Base-by-base conservation (phyloP, 2,113 vertebrate genomes). In the Polypterus senegalus region DNA sequence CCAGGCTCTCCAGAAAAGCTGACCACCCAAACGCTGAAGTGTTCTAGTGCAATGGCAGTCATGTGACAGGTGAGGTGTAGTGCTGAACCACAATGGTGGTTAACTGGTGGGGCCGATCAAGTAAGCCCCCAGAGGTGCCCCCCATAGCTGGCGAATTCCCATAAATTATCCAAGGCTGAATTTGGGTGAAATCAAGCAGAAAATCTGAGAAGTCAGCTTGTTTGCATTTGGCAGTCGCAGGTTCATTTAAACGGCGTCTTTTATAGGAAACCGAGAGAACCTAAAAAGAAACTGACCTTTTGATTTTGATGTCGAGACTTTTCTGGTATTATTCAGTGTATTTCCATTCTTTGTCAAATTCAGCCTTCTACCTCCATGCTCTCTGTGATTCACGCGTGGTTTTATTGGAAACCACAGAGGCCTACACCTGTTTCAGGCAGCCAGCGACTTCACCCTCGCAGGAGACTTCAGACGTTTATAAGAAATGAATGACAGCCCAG, bases 231-330 rank as follows among this genome's bases (percentile, higher is more conserved):
- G 27, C 27, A 27, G 71, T 73, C 73, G 74, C 70, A 9, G 73
- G 70, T 81, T 81, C 76, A 65, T 71, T 66, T 76, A 81, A 81
- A 74, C 67, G 61, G 67, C 73, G 70, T 73, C 65, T 63, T 85
- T 87, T 86, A 85, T 81, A 79, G 83, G 85, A 86, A 86, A 83
- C 57, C 64, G 72, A n/a, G 61, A 62, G 59, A 62, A n/a, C 62
- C 61, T 62, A 46, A 66, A 66, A 66, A 58, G 60, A 66, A 66
- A 62, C 62, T 51, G 5, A 11, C 56, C 60, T 44, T 60, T 9
- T 49, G 46, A 49, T 49, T 61, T 59, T 57, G 10, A 45, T 3
- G 54, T 43, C 61, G 60, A 59, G 61, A 59, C 60, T 60, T 59
- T 53, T 66, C 54, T 62, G 49, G 46, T 66, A 66, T 66, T 66